Percentiles rank a stretch among this genome's conserved stretches.
Evolutionary conservation across 2,888 invertebrate genomes (phyloP).

Genomic region (Nysson spinosus): DNA sequence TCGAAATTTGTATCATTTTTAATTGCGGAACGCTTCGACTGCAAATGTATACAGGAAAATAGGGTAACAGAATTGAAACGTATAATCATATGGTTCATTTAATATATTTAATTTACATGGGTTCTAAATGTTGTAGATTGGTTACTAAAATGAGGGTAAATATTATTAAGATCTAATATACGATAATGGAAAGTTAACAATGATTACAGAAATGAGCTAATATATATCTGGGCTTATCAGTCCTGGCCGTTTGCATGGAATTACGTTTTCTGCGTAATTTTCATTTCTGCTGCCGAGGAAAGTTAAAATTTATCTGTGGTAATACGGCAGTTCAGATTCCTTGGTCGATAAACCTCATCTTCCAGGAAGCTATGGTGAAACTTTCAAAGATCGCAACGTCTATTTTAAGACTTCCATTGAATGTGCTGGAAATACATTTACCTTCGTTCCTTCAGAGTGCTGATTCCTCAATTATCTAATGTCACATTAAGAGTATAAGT

Average conservation of each 20-base stretch:
- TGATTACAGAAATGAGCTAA: too few relatives aligned
- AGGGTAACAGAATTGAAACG: too few relatives aligned
- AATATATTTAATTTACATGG: too few relatives aligned
- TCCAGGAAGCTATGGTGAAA: conserved; percentile 35
- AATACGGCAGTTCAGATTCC: conserved; percentile 36
- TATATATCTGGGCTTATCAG: conserved; percentile 31
- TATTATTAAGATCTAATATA: too few relatives aligned
- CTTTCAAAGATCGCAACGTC: conserved; percentile 52
- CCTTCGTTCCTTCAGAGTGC: background rate
- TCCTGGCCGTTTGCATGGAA: conserved; percentile 29
- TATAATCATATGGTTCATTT: too few relatives aligned
- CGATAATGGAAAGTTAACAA: too few relatives aligned
- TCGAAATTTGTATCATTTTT: too few relatives aligned
- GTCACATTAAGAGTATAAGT: too few relatives aligned
- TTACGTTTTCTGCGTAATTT: conserved; percentile 30
- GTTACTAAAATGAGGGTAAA: too few relatives aligned
- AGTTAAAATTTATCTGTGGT: conserved; percentile 42
- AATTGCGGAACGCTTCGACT: too few relatives aligned
- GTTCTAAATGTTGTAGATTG: too few relatives aligned
- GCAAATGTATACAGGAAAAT: too few relatives aligned
- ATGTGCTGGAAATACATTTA: conserved; percentile 20
- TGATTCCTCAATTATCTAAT: conserved; percentile 13
- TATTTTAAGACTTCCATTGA: conserved; percentile 53
- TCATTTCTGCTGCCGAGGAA: conserved; percentile 41
- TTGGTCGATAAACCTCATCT: conserved; percentile 39